A percentile compares a stretch with the other conserved stretches of the same genome.
Evolutionary conservation across 2,797 vertebrate genomes (phyloP).

Genomic region (Anguilla megastoma): DNA sequence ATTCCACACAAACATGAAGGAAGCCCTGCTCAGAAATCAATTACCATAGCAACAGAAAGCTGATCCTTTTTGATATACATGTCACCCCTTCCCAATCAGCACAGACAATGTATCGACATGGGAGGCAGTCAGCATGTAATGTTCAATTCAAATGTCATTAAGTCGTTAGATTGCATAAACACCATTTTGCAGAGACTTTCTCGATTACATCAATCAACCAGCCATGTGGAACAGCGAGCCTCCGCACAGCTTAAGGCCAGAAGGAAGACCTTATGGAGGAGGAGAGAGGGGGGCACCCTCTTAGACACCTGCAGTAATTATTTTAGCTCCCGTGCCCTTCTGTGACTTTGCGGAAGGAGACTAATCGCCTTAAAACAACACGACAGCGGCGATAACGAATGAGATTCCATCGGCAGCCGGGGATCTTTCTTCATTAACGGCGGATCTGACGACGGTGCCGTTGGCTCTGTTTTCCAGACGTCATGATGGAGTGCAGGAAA

Average conservation of each 20-base stretch:
- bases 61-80: background rate
- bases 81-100: background rate
- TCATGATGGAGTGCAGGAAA: conserved; percentile 61
- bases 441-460: conserved; percentile 64
- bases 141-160: conserved; percentile 30
- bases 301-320: conserved; percentile 20
- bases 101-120: background rate
- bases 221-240: conserved; percentile 42
- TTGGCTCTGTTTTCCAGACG: conserved; percentile 71
- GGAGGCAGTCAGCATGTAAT: conserved; percentile 13
- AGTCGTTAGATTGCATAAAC: conserved; percentile 44
- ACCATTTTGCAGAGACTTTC: conserved; percentile 32
- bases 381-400: conserved; percentile 65
- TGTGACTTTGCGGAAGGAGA: conserved; percentile 41
- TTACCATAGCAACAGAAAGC: background rate
- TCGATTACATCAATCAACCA: conserved; percentile 43
- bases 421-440: conserved; percentile 72
- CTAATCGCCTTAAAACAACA: conserved; percentile 67
- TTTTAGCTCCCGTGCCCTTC: background rate
- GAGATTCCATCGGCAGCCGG: conserved; percentile 60
- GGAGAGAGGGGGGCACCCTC: background rate
- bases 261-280: background rate
- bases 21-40: background rate
- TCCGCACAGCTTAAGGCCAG: conserved; percentile 42
- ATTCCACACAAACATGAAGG: background rate